phyloP scores from a whole-genome alignment of 2,888 invertebrate species.

The Noctua janthina region DNA sequence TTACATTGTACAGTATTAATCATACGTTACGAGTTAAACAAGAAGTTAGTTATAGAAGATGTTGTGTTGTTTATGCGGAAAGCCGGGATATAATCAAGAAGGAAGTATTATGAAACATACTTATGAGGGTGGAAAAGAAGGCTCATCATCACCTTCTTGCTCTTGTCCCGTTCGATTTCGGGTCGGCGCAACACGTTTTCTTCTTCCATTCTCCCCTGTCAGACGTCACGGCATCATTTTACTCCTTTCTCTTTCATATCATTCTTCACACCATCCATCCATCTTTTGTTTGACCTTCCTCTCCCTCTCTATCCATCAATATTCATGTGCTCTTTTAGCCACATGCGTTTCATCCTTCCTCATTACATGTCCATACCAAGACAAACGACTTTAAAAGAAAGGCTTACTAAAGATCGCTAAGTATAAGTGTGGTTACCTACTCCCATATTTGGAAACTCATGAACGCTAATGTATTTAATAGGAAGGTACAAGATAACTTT shows the following conservation, averaged over 20 bases:
- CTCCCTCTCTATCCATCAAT: too few species aligned
- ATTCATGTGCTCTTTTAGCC: too few species aligned
- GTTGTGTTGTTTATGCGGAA: not conserved
- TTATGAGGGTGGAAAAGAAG: not conserved
- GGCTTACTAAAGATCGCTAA: not conserved
- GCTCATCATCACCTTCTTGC: not conserved
- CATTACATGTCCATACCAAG: too few species aligned
- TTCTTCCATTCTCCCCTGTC: too few species aligned
- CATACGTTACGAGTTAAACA: constrained; percentile 3
- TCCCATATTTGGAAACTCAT: not conserved
- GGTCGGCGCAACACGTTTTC: too few species aligned
- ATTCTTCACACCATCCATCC: too few species aligned
- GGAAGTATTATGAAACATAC: not conserved
- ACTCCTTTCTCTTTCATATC: too few species aligned
- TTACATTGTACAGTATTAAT: constrained; percentile 26
- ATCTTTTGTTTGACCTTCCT: too few species aligned
- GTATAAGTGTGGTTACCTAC: not conserved
- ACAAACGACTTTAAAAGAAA: too few species aligned
- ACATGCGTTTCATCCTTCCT: too few species aligned
- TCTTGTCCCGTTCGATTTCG: too few species aligned
- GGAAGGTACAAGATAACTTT: not conserved
- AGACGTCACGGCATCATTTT: too few species aligned
- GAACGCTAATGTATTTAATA: not conserved
- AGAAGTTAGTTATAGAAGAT: constrained; percentile 10
- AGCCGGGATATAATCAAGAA: not conserved